Percentiles rank a stretch among this genome's conserved stretches.
Evolutionary conservation across 1,140 invertebrate species (phyloP).

Genomic region (Atta texana): DNA sequence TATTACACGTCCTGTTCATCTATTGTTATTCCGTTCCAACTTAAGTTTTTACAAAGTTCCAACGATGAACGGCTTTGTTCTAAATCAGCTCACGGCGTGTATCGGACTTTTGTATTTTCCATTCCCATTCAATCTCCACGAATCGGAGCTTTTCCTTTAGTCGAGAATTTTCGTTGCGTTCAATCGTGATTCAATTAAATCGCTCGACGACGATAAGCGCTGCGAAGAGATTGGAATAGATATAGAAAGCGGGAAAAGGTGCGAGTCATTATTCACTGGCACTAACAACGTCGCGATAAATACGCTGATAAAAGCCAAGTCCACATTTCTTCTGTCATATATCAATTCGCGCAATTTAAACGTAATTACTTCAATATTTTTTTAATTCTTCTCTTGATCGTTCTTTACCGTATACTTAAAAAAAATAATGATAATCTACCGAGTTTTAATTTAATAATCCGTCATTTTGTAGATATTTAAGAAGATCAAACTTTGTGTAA

Average conservation of each 20-base stretch:
- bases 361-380: slow-evolving; percentile 5
- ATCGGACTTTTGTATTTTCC: not conserved
- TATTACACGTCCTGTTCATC: not conserved
- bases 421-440: not conserved
- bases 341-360: not conserved
- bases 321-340: not conserved
- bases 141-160: not conserved
- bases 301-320: not conserved
- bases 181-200: slow-evolving; percentile 34
- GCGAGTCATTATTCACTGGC: slow-evolving; percentile 43
- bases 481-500: not conserved
- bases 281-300: slow-evolving; percentile 39
- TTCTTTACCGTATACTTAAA: not conserved
- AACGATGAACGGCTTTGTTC: slow-evolving; percentile 8
- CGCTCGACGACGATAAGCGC: not conserved
- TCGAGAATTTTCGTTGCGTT: slow-evolving; percentile 5
- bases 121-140: not conserved
- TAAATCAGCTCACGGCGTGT: slow-evolving; percentile 29
- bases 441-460: not conserved
- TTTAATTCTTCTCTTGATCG: not conserved
- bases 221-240: not conserved
- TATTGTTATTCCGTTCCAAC: slow-evolving; percentile 45
- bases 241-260: not conserved
- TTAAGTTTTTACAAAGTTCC: slow-evolving; percentile 46
- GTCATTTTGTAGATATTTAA: not conserved